Base-by-base conservation (phyloP, 2,888 invertebrate genomes). In the Lymantria dispar region DNA sequence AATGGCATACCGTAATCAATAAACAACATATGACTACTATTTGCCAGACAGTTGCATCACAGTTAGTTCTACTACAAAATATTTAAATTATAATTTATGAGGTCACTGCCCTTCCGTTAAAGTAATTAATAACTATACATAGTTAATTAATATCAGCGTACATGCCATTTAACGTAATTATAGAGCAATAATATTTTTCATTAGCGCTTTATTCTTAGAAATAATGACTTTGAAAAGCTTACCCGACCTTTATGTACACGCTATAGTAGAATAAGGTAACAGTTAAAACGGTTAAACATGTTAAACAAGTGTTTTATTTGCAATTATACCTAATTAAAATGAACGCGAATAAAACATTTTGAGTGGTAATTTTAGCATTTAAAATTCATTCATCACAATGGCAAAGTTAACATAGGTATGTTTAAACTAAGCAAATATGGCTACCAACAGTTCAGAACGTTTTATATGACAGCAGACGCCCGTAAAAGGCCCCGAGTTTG, bases 401-500 rank as follows among this genome's bases (percentile, higher is more conserved):
- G 48, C 15, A 43, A 55, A 54, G 47, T 39, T 54, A 45, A 62
- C 60, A 62, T 63, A 60, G 22, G 63, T 68, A 64, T 50, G 56
- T 55, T 46, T 55, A 57, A 58, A 56, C 55, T 64, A 62, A 64
- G 54, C 54, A 57, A 67, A 71, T 69, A 68, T 70, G 69, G 74
- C 74, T 76, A 72, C 72, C 56, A 63, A 73, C 67, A 64, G 75
- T 70, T 74, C 76, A 55, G 62, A 68, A 68, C 73, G 76, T 72
- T 76, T 72, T 74, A 76, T 79, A 80, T 80, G 78, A 80, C 78
- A 75, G 76, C 76, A 65, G 76, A 68, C 71, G 76, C 60, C 79
- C 80, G 77, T 81, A 83, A 84, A 85, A 76, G 78, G 74, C 74
- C n/a, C 73, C 60, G 73, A 71, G 74, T 70, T n/a, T 78, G 76